Percentiles rank a stretch among this genome's conserved stretches.
Evolutionary conservation across 1,140 invertebrate species (phyloP).

Genomic region (Euwallacea fornicatus): DNA sequence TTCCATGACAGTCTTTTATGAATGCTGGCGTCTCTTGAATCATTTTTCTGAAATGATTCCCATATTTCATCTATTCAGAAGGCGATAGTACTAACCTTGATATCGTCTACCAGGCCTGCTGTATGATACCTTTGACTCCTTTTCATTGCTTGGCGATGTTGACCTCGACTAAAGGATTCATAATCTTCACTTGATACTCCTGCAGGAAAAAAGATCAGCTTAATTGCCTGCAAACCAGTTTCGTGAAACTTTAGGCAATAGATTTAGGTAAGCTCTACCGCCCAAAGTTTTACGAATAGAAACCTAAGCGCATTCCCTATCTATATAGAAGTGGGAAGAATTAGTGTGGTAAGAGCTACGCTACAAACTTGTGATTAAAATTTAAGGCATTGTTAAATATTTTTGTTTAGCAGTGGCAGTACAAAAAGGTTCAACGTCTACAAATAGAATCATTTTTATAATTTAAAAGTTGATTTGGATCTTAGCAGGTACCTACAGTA

Average conservation of each 20-base stretch:
- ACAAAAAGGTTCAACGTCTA: too few species aligned
- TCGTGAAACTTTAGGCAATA: slow-evolving; percentile 3
- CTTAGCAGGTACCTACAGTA: too few species aligned
- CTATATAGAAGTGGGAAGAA: too few species aligned
- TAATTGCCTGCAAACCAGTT: not conserved
- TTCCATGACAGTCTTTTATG: slow-evolving; percentile 71
- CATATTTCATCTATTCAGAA: too few species aligned
- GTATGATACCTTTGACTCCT: slow-evolving; percentile 64
- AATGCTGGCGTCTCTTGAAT: slow-evolving; percentile 60
- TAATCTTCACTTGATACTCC: slow-evolving; percentile 46
- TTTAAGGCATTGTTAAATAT: too few species aligned
- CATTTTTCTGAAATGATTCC: slow-evolving; percentile 55
- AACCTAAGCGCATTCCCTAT: too few species aligned
- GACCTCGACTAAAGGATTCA: slow-evolving; percentile 52
- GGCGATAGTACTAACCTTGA: slow-evolving; percentile 56
- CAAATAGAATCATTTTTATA: too few species aligned
- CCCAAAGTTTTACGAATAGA: not conserved
- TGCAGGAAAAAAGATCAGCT: slow-evolving; percentile 2
- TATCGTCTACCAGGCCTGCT: slow-evolving; percentile 67
- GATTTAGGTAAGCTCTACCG: too few species aligned
- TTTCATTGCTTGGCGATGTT: slow-evolving; percentile 54
- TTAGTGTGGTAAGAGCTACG: too few species aligned
- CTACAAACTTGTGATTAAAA: too few species aligned
- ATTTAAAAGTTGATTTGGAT: too few species aligned
- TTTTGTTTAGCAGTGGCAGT: too few species aligned